phyloP scores from a whole-genome alignment of 2,113 vertebrate genomes.

The Corvus moneduloides region DNA sequence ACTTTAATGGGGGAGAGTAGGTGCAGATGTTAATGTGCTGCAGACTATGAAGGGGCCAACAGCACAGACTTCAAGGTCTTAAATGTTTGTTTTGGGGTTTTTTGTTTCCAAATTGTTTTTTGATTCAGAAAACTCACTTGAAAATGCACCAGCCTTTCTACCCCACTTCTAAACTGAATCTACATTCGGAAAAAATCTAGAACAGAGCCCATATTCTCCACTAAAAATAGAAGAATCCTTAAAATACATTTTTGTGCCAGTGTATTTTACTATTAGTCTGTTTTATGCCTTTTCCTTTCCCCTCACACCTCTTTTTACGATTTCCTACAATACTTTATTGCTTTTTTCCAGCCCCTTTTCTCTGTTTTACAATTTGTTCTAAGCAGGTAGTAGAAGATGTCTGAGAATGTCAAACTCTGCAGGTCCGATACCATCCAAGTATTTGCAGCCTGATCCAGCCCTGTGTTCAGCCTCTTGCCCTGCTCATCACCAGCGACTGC shows the following conservation, averaged over 20 bases:
- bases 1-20: neutral
- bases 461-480: neutral
- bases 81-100: neutral
- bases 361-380: neutral
- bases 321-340: neutral
- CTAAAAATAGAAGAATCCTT: neutral
- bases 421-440: accelerated
- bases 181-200: neutral
- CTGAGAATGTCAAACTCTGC: neutral
- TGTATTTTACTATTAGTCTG: neutral
- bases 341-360: neutral
- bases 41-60: neutral
- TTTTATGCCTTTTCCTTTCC: neutral
- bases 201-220: neutral
- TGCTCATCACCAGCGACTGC: neutral
- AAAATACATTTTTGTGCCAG: neutral
- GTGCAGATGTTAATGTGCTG: neutral
- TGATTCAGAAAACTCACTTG: neutral
- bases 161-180: neutral
- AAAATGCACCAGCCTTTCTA: neutral
- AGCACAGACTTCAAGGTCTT: neutral
- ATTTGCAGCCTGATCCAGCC: neutral
- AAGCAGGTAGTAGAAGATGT: neutral
- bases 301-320: neutral
- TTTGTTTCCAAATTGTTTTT: neutral